Conservation (phyloP, 2,888 invertebrate species). For the Cremastinae sp. region DNA sequence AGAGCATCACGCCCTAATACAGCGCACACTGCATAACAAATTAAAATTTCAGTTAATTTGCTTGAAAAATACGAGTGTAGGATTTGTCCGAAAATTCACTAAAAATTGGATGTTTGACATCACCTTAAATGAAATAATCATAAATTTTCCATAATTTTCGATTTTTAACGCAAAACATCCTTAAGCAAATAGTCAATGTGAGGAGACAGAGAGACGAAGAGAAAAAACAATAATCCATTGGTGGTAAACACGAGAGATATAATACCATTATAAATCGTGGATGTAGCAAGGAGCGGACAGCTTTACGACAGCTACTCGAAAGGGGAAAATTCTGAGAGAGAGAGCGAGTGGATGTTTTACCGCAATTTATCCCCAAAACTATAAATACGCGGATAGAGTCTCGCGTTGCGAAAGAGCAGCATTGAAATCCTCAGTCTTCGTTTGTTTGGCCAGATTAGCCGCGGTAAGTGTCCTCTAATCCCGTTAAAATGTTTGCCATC, state of each 20-base stretch:
- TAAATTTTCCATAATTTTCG: too few relatives aligned
- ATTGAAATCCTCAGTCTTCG: constrained; percentile 48
- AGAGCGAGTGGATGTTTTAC: constrained; percentile 43
- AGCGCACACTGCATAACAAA: too few relatives aligned
- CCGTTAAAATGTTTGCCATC: constrained; percentile 80
- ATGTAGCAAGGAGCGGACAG: constrained; percentile 54
- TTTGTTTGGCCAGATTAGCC: constrained; percentile 77
- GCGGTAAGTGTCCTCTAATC: constrained; percentile 78
- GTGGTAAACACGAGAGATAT: constrained; percentile 34
- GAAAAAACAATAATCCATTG: constrained; percentile 30
- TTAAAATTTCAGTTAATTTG: too few relatives aligned
- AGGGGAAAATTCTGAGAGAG: constrained; percentile 24
- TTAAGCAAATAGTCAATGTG: too few relatives aligned
- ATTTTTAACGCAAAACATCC: too few relatives aligned
- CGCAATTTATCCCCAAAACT: constrained; percentile 33
- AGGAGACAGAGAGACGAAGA: background rate
- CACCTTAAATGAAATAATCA: too few relatives aligned
- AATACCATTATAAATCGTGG: constrained; percentile 53
- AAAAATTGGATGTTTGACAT: too few relatives aligned
- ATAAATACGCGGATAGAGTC: background rate
- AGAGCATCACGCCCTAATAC: too few relatives aligned
- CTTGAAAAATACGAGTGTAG: too few relatives aligned
- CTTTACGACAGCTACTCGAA: constrained; percentile 61
- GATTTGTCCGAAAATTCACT: too few relatives aligned
- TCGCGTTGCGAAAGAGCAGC: constrained; percentile 11